Percentiles rank a stretch among this genome's conserved stretches.
Evolutionary conservation across 2,113 vertebrate species (phyloP).

Genomic region (Periophthalmus modestus): DNA sequence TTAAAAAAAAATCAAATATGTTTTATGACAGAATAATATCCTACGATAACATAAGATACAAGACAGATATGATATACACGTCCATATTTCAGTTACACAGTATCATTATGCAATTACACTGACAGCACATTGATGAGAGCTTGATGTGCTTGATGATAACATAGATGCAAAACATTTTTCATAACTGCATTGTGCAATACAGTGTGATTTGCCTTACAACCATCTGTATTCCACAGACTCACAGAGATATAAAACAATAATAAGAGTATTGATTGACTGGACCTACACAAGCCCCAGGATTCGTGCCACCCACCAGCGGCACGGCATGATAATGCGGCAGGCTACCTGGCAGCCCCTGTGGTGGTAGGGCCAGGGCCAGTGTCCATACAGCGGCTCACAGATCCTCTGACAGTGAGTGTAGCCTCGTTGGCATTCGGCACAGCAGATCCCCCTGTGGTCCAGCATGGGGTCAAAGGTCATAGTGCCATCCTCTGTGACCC

Average conservation of each 20-base stretch:
- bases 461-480: slow-evolving; percentile 92
- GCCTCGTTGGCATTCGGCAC: slow-evolving; percentile 87
- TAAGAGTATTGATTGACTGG: neutral
- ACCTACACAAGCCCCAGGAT: slow-evolving; percentile 87
- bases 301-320: slow-evolving; percentile 94
- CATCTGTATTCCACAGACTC: neutral
- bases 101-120: neutral
- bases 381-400: slow-evolving; percentile 88
- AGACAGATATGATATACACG: neutral
- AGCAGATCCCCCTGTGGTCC: slow-evolving; percentile 92
- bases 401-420: slow-evolving; percentile 92
- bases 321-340: slow-evolving; percentile 92
- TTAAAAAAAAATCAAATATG: neutral
- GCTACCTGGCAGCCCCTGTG: slow-evolving; percentile 88
- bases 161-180: neutral
- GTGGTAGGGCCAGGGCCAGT: slow-evolving; percentile 88
- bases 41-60: neutral
- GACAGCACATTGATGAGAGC: neutral
- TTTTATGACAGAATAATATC: neutral
- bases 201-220: neutral
- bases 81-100: neutral
- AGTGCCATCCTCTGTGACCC: slow-evolving; percentile 77
- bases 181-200: neutral
- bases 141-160: neutral
- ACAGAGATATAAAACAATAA: neutral